Conservation (phyloP, 1,140 invertebrate genomes). For the Drosophila punjabiensis region DNA sequence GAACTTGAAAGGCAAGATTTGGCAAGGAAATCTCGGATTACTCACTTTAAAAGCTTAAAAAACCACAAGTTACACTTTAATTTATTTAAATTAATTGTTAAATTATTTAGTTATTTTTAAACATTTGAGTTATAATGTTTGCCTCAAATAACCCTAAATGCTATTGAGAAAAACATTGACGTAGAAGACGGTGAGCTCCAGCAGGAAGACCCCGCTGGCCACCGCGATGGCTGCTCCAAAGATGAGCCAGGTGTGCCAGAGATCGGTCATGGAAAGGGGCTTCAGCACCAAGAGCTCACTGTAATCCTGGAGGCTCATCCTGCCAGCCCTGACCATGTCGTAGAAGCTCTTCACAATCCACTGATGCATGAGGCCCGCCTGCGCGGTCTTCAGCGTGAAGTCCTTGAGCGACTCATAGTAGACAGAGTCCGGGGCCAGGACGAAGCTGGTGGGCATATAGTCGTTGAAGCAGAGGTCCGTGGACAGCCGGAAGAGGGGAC, state of each 20-base stretch:
- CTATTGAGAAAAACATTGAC: conserved; percentile 43
- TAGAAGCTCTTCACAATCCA: conserved; percentile 57
- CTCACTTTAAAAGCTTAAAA: neutral
- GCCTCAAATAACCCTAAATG: conserved; percentile 18
- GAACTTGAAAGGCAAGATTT: neutral
- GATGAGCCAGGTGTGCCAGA: conserved; percentile 11
- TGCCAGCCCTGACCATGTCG: conserved; percentile 53
- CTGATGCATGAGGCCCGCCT: conserved; percentile 25
- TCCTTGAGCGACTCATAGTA: conserved; percentile 24
- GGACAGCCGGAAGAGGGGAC: conserved; percentile 47
- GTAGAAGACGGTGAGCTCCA: conserved; percentile 55
- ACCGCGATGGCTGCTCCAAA: conserved; percentile 14
- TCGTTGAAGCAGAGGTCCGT: conserved; percentile 36
- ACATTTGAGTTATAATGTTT: neutral
- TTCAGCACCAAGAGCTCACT: conserved; percentile 13
- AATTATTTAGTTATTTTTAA: too few species aligned
- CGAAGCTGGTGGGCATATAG: conserved; percentile 15
- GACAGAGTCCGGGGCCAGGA: conserved; percentile 48
- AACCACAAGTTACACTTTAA: neutral
- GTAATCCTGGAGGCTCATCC: conserved; percentile 56
- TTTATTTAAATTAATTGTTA: neutral
- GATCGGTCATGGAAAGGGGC: conserved; percentile 29
- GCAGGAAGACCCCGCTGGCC: conserved; percentile 28
- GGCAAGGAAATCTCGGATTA: neutral
- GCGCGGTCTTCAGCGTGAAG: conserved; percentile 6